Evolutionary conservation across 2,888 invertebrate genomes (phyloP).

Genomic region (Diplazon laetatorius): DNA sequence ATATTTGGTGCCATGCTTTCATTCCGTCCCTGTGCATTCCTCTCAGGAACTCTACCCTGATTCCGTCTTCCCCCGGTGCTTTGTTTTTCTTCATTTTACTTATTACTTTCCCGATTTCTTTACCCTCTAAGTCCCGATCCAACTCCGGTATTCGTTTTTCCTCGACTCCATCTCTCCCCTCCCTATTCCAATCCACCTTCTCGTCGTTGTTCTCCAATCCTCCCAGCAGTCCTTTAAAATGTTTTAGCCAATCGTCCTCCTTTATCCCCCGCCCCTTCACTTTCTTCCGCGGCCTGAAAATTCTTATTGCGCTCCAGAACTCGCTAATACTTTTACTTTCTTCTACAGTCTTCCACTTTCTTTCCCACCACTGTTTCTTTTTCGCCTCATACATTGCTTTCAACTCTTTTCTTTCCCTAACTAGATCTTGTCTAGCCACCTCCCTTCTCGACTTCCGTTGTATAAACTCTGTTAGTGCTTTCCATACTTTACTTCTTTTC

Average conservation of each 20-base stretch:
- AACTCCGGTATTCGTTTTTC: too few species aligned
- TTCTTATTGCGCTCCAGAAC: conserved; percentile 35
- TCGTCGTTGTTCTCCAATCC: too few species aligned
- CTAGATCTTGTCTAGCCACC: background rate
- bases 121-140: conserved; percentile 33
- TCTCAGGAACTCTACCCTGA: conserved; percentile 31
- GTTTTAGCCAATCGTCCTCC: too few species aligned
- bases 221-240: too few species aligned
- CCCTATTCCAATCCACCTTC: too few species aligned
- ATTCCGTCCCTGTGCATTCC: background rate
- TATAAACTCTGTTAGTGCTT: conserved; percentile 9
- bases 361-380: background rate
- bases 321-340: conserved; percentile 26
- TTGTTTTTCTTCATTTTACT: conserved; percentile 46
- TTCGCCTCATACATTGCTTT: conserved; percentile 2
- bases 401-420: conserved; percentile 4
- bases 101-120: conserved; percentile 28
- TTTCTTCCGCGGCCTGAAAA: conserved; percentile 24
- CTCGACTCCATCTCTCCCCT: too few species aligned
- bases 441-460: conserved; percentile 12
- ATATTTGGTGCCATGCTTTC: conserved; percentile 1
- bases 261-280: too few species aligned
- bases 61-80: conserved; percentile 39
- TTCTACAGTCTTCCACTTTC: conserved; percentile 24
- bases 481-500: conserved; percentile 17